Conservation (phyloP, 2,888 invertebrate species). For the Deilephila porcellus region DNA sequence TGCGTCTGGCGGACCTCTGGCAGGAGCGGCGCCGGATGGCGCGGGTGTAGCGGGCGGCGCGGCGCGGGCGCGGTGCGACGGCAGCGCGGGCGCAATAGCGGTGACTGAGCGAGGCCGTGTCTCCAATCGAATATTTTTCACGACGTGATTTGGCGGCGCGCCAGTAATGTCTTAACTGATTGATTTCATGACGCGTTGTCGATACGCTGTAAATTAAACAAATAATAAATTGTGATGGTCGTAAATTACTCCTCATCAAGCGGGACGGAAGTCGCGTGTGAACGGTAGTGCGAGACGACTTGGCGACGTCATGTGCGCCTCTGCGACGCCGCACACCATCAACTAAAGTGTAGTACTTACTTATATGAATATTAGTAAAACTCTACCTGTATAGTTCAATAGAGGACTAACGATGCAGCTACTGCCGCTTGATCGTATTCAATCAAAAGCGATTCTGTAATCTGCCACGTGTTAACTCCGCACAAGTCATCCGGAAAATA, state of each 20-base stretch:
- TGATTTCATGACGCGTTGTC: slow-evolving; percentile 52
- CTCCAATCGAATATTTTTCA: slow-evolving; percentile 49
- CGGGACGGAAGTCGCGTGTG: neutral
- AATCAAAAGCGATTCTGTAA: no score
- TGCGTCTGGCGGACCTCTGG: neutral
- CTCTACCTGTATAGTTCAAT: no score
- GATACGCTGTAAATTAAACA: slow-evolving; percentile 20
- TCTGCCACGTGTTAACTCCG: no score
- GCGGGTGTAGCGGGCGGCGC: neutral
- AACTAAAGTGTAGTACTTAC: no score
- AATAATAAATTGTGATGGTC: slow-evolving; percentile 12
- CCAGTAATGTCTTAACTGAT: slow-evolving; percentile 63
- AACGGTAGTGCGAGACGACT: neutral
- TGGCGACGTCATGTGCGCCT: no score
- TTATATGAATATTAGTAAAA: no score
- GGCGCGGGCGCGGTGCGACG: neutral
- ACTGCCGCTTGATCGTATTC: no score
- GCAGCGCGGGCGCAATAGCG: neutral
- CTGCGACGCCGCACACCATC: no score
- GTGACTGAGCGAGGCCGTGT: neutral
- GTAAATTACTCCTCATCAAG: neutral
- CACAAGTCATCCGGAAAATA: no score
- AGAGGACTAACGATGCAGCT: no score
- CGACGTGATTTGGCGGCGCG: slow-evolving; percentile 50
- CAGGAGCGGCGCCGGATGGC: neutral